Evolutionary conservation across 2,797 vertebrate genomes (phyloP), one percentile per base, ranked within the genome.

Genomic region (Xiphophorus birchmanni): DNA sequence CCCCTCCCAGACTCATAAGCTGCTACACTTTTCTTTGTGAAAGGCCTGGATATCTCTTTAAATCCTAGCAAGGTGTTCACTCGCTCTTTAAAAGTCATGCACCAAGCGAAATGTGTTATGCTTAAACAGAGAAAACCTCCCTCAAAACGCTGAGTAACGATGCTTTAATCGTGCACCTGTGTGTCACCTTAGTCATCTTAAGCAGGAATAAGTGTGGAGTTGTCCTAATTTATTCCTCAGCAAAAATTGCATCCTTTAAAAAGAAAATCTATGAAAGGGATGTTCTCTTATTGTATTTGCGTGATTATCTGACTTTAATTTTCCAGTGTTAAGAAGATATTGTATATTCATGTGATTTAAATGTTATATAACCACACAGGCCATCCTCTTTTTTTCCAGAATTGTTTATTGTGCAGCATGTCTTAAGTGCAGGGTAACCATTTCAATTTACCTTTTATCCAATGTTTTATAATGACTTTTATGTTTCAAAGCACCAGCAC

Each of bases 391-490:
- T 56, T 60, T 8, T 58, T 10, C 13, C 26, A 29, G 4, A 29
- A 29, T 35, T 26, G 21, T 40, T 40, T 67, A 40, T 67, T 67
- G 37, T 40, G 18, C 65, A 23, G 63, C 63, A 67, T 37, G 35
- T 67, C 4, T 42, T 67, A 37, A 60, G 21, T 32, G 50, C n/a
- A 60, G 12, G 10, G 37, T 54, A 23, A 29, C n/a, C 40, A 45
- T n/a, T 45, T n/a, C 8, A 40, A 35, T 42, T 8, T 18, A 10
- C 6, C 12, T 75, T 86, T 73, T 58, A 74, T 32, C 29, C 7
- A 75, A 76, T 81, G 77, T 37, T 45, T 80, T 48, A n/a, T 83
- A 21, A 40, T 67, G 32, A 80, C 15, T 13, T 13, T 79, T 42
- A n/a, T 1, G 76, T 84, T 78, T 81, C 76, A 77, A 69, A 80